Evolutionary conservation across 2,888 invertebrate species (phyloP), one percentile per base, ranked within the genome.

Genomic region (Melanotus villosus): DNA sequence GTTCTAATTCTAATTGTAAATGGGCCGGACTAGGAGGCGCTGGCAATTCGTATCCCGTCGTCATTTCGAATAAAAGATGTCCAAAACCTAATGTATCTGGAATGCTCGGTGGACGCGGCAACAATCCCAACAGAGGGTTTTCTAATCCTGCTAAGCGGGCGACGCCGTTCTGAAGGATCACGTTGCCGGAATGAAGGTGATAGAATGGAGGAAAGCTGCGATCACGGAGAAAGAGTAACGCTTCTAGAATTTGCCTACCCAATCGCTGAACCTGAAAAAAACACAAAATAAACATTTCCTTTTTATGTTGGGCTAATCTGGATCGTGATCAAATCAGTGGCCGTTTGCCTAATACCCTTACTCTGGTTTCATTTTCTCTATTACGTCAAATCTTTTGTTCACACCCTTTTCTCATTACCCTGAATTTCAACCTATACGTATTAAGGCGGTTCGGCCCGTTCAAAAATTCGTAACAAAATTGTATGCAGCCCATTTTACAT

Each of bases 61-160:
- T 92, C 96, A 97, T 97, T 86, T 97, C 97, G 83, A 93, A 96
- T 65, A 97, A 86, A 79, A 97, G 89, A 83, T 94, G 93, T 26
- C 95, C 96, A 77, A 96, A 92, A 78, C 91, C 91, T 72, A 92
- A 86, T 12, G 90, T 89, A 81, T 92, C 92, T 65, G 91, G 88
- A 7, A 87, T 86, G 14, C 85, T 85, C 9, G 86, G 80, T 82
- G 86, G 50, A 21, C 86, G 85, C 1, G 93, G 91, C 14, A 89
- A 85, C 54, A 93, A 90, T 1, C 95, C 95, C 45, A 96, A 87
- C 60, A 97, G 86, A 0, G 93, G 91, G 84, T 96, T 97, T 85
- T 97, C 97, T 73, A 96, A 86, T 0, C 95, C 96, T 43, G 95
- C 92, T 79, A 97, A 87, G 81, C 96, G 90, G 54, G 97, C 97